Evolutionary conservation across 2,113 vertebrate species (phyloP), one percentile per base, ranked within the genome.

Genomic region (Bufo bufo): DNA sequence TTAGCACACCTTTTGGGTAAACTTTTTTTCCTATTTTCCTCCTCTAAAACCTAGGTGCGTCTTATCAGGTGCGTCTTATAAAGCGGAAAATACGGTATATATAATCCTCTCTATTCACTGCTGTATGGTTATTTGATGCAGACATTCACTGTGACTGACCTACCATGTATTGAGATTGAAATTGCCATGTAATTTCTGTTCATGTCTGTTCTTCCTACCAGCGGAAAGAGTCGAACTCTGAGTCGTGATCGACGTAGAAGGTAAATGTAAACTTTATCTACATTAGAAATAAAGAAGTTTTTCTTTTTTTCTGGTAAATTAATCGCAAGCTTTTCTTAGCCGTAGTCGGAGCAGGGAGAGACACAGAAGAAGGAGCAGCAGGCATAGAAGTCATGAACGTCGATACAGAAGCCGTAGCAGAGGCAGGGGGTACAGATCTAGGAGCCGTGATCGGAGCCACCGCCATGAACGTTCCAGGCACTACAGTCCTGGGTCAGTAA

Each of bases 211-310:
- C 19, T 58, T 58, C 23, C 11, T 72, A 17, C 13, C 16, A 93
- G 91, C 86, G 92, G 90, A 87, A 93, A 91, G 83, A 93, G 92
- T 84, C 90, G 89, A 6, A 92, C 91, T 86, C 91, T 86, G 87
- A 94, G 91, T 89, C 90, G 85, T 50, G 93, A 93, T 77, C 91
- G 90, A 86, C 93, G 89, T 77, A 56, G 71, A 91, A 93, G 93
- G 93, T 93, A 79, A 74, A 83, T 88, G 2, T 80, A 33, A 33
- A 33, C 33, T 33, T 33, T 33, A 33, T 33, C 33, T 33, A 33
- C 33, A 33, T 33, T 33, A 33, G 33, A 33, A 33, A 33, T 33
- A 33, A 33, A 33, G 33, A 33, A 0, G 33, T 23, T 82, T 82
- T 58, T 23, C 13, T 14, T 6, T 9, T 52, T 23, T 54, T 33